These are phyloP conservation scores for Chiropotes sagulatus DNA, from an alignment of 2,797 vertebrate species.

Conservation along the genomic window DNA sequence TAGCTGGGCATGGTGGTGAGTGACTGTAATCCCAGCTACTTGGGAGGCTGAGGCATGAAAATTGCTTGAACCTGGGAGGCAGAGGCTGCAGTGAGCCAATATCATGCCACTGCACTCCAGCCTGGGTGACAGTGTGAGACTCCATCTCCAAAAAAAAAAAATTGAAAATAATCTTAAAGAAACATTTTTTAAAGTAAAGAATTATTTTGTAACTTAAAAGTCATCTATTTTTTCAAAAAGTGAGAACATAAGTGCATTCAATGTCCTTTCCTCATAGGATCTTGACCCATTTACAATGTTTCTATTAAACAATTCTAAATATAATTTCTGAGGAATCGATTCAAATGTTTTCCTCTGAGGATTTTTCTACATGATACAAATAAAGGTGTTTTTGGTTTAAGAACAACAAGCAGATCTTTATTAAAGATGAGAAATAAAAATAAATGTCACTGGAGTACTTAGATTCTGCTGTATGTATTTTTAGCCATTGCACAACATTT, in stretches of 20 bases:
- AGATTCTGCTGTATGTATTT: neutral
- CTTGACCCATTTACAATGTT: neutral
- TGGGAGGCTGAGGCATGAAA: too few relatives aligned
- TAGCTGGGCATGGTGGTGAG: too few relatives aligned
- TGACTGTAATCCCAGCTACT: too few relatives aligned
- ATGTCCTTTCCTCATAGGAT: neutral
- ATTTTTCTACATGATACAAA: neutral
- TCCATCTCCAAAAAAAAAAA: neutral
- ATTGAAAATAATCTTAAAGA: neutral
- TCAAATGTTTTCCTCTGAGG: neutral
- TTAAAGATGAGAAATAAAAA: neutral
- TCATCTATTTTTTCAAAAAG: neutral
- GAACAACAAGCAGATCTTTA: neutral
- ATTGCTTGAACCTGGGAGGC: too few relatives aligned
- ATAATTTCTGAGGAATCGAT: neutral
- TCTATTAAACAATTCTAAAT: neutral
- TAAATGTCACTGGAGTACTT: neutral
- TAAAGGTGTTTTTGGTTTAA: neutral
- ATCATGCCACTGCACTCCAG: too few relatives aligned
- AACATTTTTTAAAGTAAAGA: neutral
- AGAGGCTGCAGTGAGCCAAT: too few relatives aligned
- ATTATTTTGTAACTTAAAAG: neutral
- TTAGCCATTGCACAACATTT: neutral
- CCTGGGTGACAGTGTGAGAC: too few relatives aligned
- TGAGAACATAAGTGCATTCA: neutral